Percentiles rank a stretch among this genome's conserved stretches.
These are phyloP conservation scores for Larimichthys polyactis DNA, from an alignment of 2,113 vertebrate species.

Conservation along the genomic window DNA sequence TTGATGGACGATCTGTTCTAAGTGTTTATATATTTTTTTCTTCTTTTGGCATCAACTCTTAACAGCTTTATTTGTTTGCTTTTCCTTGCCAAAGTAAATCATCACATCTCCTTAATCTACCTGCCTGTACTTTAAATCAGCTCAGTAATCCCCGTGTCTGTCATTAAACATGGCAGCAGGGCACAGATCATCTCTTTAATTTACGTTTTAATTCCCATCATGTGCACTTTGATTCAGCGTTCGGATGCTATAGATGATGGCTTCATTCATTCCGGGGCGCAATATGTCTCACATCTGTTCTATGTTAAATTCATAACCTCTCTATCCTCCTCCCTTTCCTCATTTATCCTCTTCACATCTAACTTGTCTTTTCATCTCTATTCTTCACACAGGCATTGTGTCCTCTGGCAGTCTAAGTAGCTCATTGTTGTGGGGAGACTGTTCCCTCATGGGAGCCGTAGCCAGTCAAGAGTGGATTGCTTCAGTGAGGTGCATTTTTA, in stretches of 20 bases:
- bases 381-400: slow-evolving; percentile 68
- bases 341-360: slow-evolving; percentile 52
- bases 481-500: slow-evolving; percentile 71
- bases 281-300: slow-evolving; percentile 60
- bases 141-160: slow-evolving; percentile 11
- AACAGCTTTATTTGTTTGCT: background rate
- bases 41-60: background rate
- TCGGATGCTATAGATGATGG: slow-evolving; percentile 30
- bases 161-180: background rate
- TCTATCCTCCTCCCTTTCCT: slow-evolving; percentile 26
- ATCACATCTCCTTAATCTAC: background rate
- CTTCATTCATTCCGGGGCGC: slow-evolving; percentile 26
- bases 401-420: slow-evolving; percentile 79
- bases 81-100: background rate
- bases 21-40: background rate
- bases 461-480: slow-evolving; percentile 72
- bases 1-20: background rate
- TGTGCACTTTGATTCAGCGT: slow-evolving; percentile 36
- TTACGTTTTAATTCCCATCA: slow-evolving; percentile 6
- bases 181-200: slow-evolving; percentile 23
- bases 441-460: slow-evolving; percentile 68
- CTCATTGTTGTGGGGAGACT: slow-evolving; percentile 74
- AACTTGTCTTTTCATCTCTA: slow-evolving; percentile 66
- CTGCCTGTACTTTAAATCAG: slow-evolving; percentile 14
- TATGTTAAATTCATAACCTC: slow-evolving; percentile 60